phyloP scores from a whole-genome alignment of 2,888 invertebrate species.

The Eupelmus urozonus region DNA sequence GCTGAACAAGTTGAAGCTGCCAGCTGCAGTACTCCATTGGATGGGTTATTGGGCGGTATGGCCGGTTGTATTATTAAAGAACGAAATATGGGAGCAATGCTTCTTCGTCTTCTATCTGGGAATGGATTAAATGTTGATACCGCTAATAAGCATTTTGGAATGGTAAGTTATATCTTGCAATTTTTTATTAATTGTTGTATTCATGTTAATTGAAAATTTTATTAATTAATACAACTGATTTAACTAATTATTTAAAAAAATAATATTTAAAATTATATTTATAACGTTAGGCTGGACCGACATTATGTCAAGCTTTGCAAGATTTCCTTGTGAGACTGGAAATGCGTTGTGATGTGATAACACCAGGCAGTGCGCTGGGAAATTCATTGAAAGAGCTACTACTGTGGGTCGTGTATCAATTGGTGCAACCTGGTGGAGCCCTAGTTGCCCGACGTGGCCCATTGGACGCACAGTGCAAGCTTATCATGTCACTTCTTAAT shows the following conservation, averaged over 20 bases:
- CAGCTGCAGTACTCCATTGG: constrained; percentile 69
- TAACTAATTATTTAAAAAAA: neutral
- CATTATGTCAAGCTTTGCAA: constrained; percentile 85
- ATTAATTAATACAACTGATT: neutral
- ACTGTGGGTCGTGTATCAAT: constrained; percentile 84
- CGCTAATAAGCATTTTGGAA: constrained; percentile 79
- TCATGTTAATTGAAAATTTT: too few relatives aligned
- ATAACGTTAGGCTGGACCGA: constrained; percentile 84
- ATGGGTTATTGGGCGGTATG: constrained; percentile 79
- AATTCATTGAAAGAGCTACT: constrained; percentile 82
- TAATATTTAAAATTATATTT: constrained; percentile 35
- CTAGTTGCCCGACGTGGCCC: constrained; percentile 83
- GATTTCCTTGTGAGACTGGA: constrained; percentile 85
- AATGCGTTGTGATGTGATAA: constrained; percentile 83
- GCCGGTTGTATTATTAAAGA: constrained; percentile 83
- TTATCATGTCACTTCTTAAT: constrained; percentile 83
- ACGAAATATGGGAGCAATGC: constrained; percentile 83
- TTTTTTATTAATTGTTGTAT: neutral
- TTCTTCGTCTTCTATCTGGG: constrained; percentile 84
- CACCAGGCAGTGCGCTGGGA: constrained; percentile 79
- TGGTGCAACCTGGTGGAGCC: constrained; percentile 84
- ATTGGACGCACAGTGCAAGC: constrained; percentile 86
- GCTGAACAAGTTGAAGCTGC: constrained; percentile 68
- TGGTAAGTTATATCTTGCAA: constrained; percentile 68
- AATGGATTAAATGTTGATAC: constrained; percentile 79